Conservation (phyloP, 2,888 invertebrate species). For the Megaustenia siamemsis region DNA sequence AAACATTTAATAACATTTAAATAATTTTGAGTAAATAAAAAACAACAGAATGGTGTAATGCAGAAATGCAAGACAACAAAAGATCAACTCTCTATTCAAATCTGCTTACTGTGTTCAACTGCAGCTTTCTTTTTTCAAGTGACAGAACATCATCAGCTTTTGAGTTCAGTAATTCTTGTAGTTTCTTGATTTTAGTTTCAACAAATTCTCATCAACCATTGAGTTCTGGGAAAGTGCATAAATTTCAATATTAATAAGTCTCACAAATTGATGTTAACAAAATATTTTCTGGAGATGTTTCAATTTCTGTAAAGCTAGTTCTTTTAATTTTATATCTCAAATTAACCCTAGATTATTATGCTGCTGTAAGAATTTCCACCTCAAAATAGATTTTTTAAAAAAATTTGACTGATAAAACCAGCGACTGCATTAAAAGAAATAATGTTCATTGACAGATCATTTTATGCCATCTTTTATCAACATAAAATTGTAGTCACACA, state of each 20-base stretch:
- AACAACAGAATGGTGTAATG: background rate
- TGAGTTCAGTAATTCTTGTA: conserved; percentile 75
- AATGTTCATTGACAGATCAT: too few species aligned
- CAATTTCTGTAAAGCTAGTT: too few species aligned
- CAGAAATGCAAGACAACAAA: background rate
- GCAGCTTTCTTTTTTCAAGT: conserved; percentile 77
- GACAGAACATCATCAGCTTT: conserved; percentile 76
- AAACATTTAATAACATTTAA: background rate
- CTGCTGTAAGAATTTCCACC: too few species aligned
- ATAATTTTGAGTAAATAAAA: too few species aligned
- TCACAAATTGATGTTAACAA: background rate
- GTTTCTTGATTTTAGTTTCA: conserved; percentile 79
- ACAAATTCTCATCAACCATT: conserved; percentile 80
- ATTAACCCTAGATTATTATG: too few species aligned
- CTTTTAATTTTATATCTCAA: too few species aligned
- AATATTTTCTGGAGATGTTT: too few species aligned
- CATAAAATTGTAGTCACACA: too few species aligned
- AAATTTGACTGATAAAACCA: too few species aligned
- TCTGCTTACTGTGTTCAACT: conserved; percentile 76
- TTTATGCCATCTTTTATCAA: too few species aligned
- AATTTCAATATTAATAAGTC: background rate
- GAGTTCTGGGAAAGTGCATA: conserved; percentile 66
- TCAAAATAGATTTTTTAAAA: too few species aligned
- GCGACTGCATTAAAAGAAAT: too few species aligned
- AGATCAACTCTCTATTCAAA: background rate